Base-by-base conservation (phyloP, 2,113 vertebrate genomes). In the Macrotus californicus region DNA sequence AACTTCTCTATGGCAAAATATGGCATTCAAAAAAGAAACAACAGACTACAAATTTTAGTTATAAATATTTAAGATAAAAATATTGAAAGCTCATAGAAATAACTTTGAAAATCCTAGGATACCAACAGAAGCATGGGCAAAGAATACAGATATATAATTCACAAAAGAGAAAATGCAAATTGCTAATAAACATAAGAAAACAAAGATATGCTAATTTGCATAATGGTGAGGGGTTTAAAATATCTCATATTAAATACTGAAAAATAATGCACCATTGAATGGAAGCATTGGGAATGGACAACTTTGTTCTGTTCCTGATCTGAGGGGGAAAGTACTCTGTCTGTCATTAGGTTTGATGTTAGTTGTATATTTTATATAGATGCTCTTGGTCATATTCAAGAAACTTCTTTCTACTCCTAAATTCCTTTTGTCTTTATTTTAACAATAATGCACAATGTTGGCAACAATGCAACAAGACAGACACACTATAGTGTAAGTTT, bases 21-120 rank as follows among this genome's bases (percentile, higher is more conserved):
- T 59, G 52, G n/a, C 46, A 61, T 77, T 75, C 24, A n/a, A 93
- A 90, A 61, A 56, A 48, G 19, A 77, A 87, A 94, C 64, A 59
- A 19, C 83, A 59, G 84, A 59, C 66, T 85, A 39, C 24, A 76
- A 64, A 88, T 69, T 46, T 61, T 66, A 75, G 66, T 80, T 75
- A 59, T 87, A 87, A 87, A 22, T 54, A 84, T 34, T 86, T 80
- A 80, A 88, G 72, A 84, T 56, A 87, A 80, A 95, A 90, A 80
- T 80, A 36, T 6, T 75, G 72, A 46, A 22, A 77, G 15, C 46
- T 86, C 31, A 39, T 29, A 52, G 43, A 94, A 96, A 89, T 87
- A 69, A 89, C 15, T 34, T 80, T 80, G 76, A 75, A 93, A 94
- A 56, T 34, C 24, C 1, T 26, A 59, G 16, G 64, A 87, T 3